phyloP scores from a whole-genome alignment of 1,140 invertebrate genomes.

The Bombus sibiricus region DNA sequence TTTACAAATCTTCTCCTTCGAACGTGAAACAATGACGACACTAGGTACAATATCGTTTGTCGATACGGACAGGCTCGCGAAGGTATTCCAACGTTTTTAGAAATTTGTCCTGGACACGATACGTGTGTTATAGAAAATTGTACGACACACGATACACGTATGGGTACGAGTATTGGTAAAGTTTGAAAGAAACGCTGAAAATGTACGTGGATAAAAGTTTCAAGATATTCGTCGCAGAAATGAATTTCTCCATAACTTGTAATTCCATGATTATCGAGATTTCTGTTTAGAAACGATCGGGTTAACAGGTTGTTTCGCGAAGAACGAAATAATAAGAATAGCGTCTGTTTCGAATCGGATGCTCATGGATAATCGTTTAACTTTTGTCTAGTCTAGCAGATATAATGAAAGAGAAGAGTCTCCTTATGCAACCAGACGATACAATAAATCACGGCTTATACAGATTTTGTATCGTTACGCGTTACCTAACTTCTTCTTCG shows the following conservation, averaged over 20 bases:
- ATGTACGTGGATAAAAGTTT: too few relatives aligned
- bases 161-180: too few relatives aligned
- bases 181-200: too few relatives aligned
- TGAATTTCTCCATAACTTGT: too few relatives aligned
- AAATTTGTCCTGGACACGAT: too few relatives aligned
- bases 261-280: too few relatives aligned
- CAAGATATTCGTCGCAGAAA: too few relatives aligned
- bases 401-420: background rate
- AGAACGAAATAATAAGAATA: background rate
- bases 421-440: background rate
- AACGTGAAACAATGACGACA: background rate
- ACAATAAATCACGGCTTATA: conserved; percentile 7
- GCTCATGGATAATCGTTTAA: background rate
- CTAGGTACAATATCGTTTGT: background rate
- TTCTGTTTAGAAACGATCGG: too few relatives aligned
- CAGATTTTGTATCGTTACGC: background rate
- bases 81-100: too few relatives aligned
- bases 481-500: conserved; percentile 5
- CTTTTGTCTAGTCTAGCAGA: background rate
- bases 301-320: background rate
- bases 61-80: background rate
- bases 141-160: too few relatives aligned
- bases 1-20: background rate
- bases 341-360: background rate
- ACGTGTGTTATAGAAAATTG: too few relatives aligned